Evolutionary conservation across 2,888 invertebrate species (phyloP).

Genomic region (Tinea pellionella): DNA sequence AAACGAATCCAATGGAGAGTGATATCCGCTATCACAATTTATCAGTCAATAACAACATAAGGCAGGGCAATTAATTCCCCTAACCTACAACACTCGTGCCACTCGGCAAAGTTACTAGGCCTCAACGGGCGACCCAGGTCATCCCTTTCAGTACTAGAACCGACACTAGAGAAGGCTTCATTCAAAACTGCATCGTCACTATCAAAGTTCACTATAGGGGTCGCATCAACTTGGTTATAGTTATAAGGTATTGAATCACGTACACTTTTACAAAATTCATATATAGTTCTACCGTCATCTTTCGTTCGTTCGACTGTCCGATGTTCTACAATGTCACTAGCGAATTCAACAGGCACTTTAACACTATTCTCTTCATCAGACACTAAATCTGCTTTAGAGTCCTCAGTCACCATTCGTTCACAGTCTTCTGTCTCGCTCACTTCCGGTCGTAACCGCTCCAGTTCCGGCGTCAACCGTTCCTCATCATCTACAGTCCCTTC

Average conservation of each 20-base stretch:
- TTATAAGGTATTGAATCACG: slow-evolving; percentile 29
- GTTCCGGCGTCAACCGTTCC: too few relatives aligned
- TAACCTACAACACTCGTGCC: slow-evolving; percentile 88
- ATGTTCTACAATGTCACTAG: slow-evolving; percentile 35
- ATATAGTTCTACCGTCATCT: slow-evolving; percentile 39
- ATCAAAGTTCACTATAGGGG: slow-evolving; percentile 34
- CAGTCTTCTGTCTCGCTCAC: slow-evolving; percentile 18
- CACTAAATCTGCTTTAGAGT: background rate
- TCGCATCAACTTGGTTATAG: slow-evolving; percentile 32
- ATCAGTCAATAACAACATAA: slow-evolving; percentile 94
- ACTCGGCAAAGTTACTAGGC: slow-evolving; percentile 80
- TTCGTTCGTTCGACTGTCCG: slow-evolving; percentile 57
- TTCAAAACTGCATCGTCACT: slow-evolving; percentile 20
- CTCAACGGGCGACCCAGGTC: slow-evolving; percentile 36
- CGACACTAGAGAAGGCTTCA: slow-evolving; percentile 22
- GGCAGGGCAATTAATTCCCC: slow-evolving; percentile 93
- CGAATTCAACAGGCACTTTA: slow-evolving; percentile 23
- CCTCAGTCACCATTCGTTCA: background rate
- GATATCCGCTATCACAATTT: background rate
- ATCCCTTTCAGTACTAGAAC: slow-evolving; percentile 23
- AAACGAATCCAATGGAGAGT: too few relatives aligned
- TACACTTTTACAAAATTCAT: slow-evolving; percentile 28
- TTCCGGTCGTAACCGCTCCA: slow-evolving; percentile 16
- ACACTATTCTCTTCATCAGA: background rate
- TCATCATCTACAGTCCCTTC: background rate